A percentile compares a stretch with the other conserved stretches of the same genome.
These are phyloP conservation scores for Drosophila pseudoobscura DNA, from an alignment of 1,140 invertebrate species.

Conservation along the genomic window DNA sequence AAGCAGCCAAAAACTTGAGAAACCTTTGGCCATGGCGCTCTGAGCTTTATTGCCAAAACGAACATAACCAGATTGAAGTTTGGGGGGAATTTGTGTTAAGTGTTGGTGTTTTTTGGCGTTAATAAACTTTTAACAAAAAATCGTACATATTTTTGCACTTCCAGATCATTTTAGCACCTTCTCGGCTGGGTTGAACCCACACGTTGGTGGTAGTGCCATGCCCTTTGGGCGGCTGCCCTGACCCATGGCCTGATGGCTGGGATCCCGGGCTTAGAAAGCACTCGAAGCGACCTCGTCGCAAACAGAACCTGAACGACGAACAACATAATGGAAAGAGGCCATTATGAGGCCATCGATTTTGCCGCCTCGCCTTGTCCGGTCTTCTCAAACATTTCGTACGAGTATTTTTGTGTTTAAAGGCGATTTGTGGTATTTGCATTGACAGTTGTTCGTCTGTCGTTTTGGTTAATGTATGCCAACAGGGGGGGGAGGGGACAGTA, in stretches of 20 bases:
- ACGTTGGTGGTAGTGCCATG: slow-evolving; percentile 18
- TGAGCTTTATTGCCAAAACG: slow-evolving; percentile 11
- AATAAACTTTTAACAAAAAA: slow-evolving; percentile 9
- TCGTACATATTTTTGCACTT: slow-evolving; percentile 15
- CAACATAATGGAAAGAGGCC: slow-evolving; percentile 27
- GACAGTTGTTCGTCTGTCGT: slow-evolving; percentile 38
- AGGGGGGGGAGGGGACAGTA: slow-evolving; percentile 1
- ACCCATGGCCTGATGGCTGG: slow-evolving; percentile 49
- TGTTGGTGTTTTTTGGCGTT: background rate
- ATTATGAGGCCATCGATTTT: slow-evolving; percentile 80
- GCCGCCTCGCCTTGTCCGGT: slow-evolving; percentile 32
- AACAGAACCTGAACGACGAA: slow-evolving; percentile 24
- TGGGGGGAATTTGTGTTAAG: too few relatives aligned
- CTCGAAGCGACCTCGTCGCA: slow-evolving; percentile 29
- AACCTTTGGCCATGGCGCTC: background rate
- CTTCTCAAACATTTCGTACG: slow-evolving; percentile 60
- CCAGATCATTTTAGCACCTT: slow-evolving; percentile 35
- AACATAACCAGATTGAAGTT: background rate
- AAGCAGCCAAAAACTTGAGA: background rate
- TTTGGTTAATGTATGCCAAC: slow-evolving; percentile 49
- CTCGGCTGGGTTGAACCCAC: slow-evolving; percentile 41
- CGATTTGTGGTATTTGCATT: slow-evolving; percentile 64
- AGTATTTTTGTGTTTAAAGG: slow-evolving; percentile 68
- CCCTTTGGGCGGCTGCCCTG: slow-evolving; percentile 63
- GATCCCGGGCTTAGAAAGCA: slow-evolving; percentile 57